Evolutionary conservation across 2,113 vertebrate species (phyloP).

Genomic region (Saccopteryx bilineata): DNA sequence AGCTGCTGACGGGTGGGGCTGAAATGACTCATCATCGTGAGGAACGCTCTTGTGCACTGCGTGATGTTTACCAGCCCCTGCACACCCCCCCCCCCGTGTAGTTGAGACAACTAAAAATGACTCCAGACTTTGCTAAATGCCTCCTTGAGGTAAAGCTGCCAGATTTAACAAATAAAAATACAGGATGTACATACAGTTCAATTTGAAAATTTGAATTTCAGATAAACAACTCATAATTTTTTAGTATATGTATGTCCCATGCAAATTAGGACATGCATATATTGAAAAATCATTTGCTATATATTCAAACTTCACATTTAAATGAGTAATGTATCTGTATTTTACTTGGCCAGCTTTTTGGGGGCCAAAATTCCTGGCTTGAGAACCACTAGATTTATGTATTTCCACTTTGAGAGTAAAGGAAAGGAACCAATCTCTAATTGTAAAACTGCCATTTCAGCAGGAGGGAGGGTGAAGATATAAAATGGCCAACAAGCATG

Average conservation of each 20-base stretch:
- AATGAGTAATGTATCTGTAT: not conserved
- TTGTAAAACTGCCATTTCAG: not conserved
- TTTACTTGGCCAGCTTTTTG: not conserved
- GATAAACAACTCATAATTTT: not conserved
- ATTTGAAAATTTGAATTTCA: not conserved
- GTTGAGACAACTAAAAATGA: not conserved
- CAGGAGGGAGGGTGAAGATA: not conserved
- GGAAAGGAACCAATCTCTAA: not conserved
- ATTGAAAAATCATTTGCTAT: not conserved
- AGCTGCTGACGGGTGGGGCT: not conserved
- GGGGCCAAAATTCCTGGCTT: not conserved
- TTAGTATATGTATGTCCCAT: not conserved
- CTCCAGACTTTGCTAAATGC: not conserved
- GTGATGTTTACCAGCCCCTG: not conserved
- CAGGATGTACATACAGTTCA: not conserved
- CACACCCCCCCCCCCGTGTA: too few species aligned
- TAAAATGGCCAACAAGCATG: not conserved
- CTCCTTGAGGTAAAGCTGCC: not conserved
- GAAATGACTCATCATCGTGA: not conserved
- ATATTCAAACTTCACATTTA: conserved; percentile 46
- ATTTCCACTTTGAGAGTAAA: not conserved
- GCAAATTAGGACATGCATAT: not conserved
- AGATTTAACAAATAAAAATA: conserved; percentile 8
- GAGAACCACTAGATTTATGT: not conserved
- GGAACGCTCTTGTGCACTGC: not conserved